phyloP scores from a whole-genome alignment of 2,888 invertebrate species.

The Thalpophila matura region DNA sequence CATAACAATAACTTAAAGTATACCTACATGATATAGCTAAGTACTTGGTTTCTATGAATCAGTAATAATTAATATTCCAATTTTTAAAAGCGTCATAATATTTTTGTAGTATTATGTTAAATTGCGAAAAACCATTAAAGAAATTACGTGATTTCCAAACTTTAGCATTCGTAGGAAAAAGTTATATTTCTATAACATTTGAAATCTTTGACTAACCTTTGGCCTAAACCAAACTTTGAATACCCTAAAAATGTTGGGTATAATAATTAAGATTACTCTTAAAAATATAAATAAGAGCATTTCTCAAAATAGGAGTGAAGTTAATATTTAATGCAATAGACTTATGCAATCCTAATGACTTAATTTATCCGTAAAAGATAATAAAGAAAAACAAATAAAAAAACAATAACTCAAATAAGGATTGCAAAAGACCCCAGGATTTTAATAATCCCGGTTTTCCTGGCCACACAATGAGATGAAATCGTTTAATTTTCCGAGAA shows the following conservation, averaged over 20 bases:
- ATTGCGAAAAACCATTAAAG: not conserved
- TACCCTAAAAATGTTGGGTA: not conserved
- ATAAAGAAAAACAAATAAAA: constrained; percentile 2
- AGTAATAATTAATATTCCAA: too few relatives aligned
- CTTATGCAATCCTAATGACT: not conserved
- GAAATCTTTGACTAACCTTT: not conserved
- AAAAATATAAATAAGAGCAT: not conserved
- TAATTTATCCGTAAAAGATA: constrained; percentile 3
- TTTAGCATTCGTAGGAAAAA: not conserved
- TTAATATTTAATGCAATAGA: constrained; percentile 1
- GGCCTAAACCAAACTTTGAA: not conserved
- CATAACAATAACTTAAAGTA: too few relatives aligned
- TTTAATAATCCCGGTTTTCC: constrained; percentile 30
- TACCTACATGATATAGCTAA: too few relatives aligned
- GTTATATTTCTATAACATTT: not conserved
- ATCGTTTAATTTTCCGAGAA: constrained; percentile 60
- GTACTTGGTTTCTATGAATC: too few relatives aligned
- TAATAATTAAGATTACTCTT: not conserved
- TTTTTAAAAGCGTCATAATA: too few relatives aligned
- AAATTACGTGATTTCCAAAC: not conserved
- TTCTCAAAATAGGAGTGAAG: not conserved
- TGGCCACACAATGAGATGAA: constrained; percentile 50
- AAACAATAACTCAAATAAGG: constrained; percentile 11
- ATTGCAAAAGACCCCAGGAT: constrained; percentile 32
- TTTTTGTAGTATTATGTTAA: too few relatives aligned